Evolutionary conservation across 2,888 invertebrate genomes (phyloP).

Genomic region (Agonopterix alstromeriana): DNA sequence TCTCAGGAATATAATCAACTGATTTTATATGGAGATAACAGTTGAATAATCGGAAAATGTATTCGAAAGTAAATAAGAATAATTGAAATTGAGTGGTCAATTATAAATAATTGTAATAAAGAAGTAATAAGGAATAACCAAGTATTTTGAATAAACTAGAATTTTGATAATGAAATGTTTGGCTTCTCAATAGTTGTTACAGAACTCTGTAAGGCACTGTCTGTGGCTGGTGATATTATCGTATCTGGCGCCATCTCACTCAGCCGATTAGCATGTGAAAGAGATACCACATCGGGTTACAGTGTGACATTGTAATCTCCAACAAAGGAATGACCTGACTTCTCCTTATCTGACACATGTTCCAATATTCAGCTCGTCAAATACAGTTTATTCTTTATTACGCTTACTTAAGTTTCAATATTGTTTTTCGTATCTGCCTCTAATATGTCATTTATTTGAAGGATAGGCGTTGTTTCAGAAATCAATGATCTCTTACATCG

Average conservation of each 20-base stretch:
- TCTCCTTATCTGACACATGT: conserved; percentile 8
- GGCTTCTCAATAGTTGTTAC: too few relatives aligned
- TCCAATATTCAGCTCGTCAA: not conserved
- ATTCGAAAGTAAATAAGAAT: too few relatives aligned
- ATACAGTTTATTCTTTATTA: conserved; percentile 1
- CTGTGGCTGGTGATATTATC: not conserved
- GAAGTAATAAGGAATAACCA: too few relatives aligned
- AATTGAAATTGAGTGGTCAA: too few relatives aligned
- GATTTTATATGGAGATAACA: too few relatives aligned
- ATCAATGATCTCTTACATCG: too few relatives aligned
- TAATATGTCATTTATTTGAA: not conserved
- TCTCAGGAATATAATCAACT: too few relatives aligned
- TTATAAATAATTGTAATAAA: too few relatives aligned
- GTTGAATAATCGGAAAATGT: too few relatives aligned
- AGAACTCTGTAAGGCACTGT: too few relatives aligned
- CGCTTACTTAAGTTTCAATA: not conserved
- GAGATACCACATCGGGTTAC: conserved; percentile 5
- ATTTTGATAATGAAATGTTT: too few relatives aligned
- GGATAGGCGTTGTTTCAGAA: not conserved
- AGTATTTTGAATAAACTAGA: too few relatives aligned
- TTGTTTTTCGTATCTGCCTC: not conserved
- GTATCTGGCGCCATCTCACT: conserved; percentile 7
- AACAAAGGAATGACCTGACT: conserved; percentile 12
- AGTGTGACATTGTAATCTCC: conserved; percentile 11
- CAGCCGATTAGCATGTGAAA: conserved; percentile 8